Base-by-base conservation (phyloP, 1,140 invertebrate species). In the Diabrotica virgifera region DNA sequence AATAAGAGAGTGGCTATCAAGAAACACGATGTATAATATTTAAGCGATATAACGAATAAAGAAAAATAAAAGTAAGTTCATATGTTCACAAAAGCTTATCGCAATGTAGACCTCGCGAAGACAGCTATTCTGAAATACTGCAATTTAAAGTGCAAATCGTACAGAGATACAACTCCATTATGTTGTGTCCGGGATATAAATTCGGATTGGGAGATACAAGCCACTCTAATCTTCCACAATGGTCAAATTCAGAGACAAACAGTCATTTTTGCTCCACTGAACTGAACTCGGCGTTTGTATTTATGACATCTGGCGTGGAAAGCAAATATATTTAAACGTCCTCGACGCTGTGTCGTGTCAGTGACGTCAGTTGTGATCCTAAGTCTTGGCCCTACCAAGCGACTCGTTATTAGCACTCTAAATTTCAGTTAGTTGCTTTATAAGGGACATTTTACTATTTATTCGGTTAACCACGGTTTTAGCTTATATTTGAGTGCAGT, bases 231-330 rank as follows among this genome's bases (percentile, higher is more conserved):
- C 67, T 69, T 55, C 69, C 71, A 69, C 71, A 69, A 67, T 71
- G 67, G 71, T 69, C 71, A 71, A 68, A 71, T 69, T 69, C 64
- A 72, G 69, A 71, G 71, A 71, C 67, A 71, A 72, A 72, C 69
- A 71, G 71, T 67, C 59, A 71, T 71, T 72, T 68, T 71, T 71
- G 69, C 64, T 72, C 66, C 66, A 70, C 53, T 60, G 65, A 68
- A 62, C 60, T 62, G 67, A 71, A 66, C 70, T 69, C 61, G 67
- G 66, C 70, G 63, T 71, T 67, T 64, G 62, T 71, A 71, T 71
- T 71, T 71, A 71, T 71, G 67, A 71, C 63, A 71, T 71, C 70
- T 71, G 70, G 70, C 65, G 64, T 67, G 70, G 70, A 71, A 69
- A 64, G 67, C 70, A 65, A 65, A 67, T 62, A 67, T 58, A 62